phyloP scores from a whole-genome alignment of 2,888 invertebrate genomes.

The Cataglyphis livida region DNA sequence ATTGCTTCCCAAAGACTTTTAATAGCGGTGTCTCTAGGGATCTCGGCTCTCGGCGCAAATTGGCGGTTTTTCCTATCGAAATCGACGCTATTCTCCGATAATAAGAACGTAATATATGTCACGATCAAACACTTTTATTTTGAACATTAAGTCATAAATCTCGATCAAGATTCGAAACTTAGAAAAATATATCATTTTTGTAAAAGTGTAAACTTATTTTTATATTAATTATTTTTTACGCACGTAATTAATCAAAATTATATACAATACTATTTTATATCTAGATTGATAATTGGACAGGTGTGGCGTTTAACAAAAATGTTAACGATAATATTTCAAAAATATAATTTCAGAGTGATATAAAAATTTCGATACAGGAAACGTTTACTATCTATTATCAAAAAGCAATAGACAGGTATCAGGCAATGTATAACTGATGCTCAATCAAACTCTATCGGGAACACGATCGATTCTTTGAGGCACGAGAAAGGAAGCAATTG shows the following conservation, averaged over 20 bases:
- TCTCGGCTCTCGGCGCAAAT: slow-evolving; percentile 65
- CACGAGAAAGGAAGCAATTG: slow-evolving; percentile 40
- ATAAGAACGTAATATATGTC: slow-evolving; percentile 66
- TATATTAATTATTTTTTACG: neutral
- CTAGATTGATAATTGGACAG: neutral
- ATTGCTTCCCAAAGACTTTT: slow-evolving; percentile 71
- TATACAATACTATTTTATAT: neutral
- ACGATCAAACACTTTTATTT: slow-evolving; percentile 58
- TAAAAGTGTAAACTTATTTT: neutral
- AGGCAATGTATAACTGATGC: slow-evolving; percentile 14
- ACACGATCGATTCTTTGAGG: slow-evolving; percentile 8
- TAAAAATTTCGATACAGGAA: neutral
- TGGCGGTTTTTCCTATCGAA: slow-evolving; percentile 58
- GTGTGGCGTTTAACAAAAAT: neutral
- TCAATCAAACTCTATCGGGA: neutral
- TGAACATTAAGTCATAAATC: slow-evolving; percentile 2
- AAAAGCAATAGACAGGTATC: neutral
- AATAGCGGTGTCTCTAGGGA: slow-evolving; percentile 70
- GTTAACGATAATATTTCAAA: neutral
- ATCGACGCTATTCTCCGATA: slow-evolving; percentile 56
- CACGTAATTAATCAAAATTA: neutral
- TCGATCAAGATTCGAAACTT: neutral
- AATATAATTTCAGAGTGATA: neutral
- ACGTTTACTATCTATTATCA: neutral
- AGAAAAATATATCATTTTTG: slow-evolving; percentile 1